Conservation (phyloP, 2,888 invertebrate genomes). For the Trichopria drosophilae region DNA sequence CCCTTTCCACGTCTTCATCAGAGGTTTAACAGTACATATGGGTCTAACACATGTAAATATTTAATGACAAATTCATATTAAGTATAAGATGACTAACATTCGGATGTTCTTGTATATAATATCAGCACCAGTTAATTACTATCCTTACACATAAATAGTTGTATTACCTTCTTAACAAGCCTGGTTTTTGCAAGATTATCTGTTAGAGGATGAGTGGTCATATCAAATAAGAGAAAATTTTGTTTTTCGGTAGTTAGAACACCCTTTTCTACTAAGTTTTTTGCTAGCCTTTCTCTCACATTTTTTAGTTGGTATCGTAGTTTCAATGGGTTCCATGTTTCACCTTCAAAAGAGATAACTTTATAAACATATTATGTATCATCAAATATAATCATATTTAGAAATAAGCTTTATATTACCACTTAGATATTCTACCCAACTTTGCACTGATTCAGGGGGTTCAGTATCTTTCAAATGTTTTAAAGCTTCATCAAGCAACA, state of each 20-base stretch:
- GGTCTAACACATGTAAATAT: no score
- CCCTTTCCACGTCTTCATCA: no score
- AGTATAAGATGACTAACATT: no score
- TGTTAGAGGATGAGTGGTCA: constrained; percentile 99
- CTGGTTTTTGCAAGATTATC: constrained; percentile 94
- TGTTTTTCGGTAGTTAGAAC: constrained; percentile 99
- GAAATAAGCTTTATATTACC: constrained; percentile 65
- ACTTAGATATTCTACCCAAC: constrained; percentile 99
- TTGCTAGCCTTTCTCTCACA: constrained; percentile 97
- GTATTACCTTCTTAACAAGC: constrained; percentile 87
- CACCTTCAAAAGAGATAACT: constrained; percentile 66
- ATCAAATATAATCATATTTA: neutral
- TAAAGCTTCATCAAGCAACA: constrained; percentile 89
- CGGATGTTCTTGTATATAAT: no score
- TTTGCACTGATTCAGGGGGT: constrained; percentile 95
- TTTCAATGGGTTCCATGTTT: constrained; percentile 99
- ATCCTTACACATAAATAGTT: constrained; percentile 32
- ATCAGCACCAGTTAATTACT: no score
- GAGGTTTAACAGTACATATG: no score
- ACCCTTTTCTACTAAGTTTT: constrained; percentile 99
- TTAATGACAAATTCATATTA: no score
- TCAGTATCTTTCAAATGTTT: constrained; percentile 98
- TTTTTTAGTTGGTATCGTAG: constrained; percentile 97
- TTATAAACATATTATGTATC: constrained; percentile 2
- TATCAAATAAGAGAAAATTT: constrained; percentile 98